These are phyloP conservation scores for Labeo catla DNA, from an alignment of 2,113 vertebrate species.

Conservation along the genomic window DNA sequence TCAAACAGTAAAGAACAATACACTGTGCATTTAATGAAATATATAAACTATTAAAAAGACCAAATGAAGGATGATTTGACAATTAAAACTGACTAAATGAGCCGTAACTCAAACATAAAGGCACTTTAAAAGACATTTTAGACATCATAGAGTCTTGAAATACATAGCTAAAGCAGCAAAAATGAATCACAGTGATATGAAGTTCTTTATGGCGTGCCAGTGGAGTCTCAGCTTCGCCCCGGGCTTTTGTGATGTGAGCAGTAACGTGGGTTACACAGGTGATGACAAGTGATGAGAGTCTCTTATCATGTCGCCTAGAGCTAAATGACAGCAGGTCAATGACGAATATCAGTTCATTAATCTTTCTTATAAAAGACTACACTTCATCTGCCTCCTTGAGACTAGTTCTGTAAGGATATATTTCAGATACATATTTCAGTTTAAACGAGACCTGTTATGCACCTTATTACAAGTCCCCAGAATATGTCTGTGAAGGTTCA, in stretches of 20 bases:
- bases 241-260: constrained; percentile 6
- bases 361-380: neutral
- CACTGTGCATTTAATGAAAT: neutral
- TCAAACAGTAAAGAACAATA: neutral
- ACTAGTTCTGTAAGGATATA: neutral
- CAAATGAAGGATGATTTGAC: neutral
- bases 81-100: neutral
- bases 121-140: neutral
- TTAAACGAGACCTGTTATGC: neutral
- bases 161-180: neutral
- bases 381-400: neutral
- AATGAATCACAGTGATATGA: neutral
- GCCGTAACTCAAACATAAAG: neutral
- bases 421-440: neutral
- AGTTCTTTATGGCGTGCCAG: neutral
- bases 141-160: neutral
- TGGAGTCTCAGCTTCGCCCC: neutral
- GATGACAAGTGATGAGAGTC: neutral
- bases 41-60: neutral
- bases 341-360: neutral
- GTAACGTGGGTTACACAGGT: constrained; percentile 2
- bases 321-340: neutral
- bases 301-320: neutral
- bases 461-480: too few species aligned
- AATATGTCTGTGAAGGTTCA: too few species aligned